phyloP scores from a whole-genome alignment of 2,888 invertebrate genomes.

The Ephialtes manifestator region DNA sequence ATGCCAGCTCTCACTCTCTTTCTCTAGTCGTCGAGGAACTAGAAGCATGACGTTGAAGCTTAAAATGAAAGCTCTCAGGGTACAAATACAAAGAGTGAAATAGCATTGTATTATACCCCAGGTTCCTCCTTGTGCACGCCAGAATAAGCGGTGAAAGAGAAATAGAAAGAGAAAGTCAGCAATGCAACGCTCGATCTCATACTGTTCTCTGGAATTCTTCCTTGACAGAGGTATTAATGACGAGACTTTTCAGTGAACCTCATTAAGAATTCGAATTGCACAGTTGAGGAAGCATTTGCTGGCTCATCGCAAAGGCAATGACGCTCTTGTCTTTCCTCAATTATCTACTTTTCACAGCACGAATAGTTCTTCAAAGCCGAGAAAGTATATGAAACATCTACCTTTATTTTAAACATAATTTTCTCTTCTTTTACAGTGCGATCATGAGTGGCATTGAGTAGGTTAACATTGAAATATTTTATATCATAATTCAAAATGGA shows the following conservation, averaged over 20 bases:
- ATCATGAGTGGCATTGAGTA: background rate
- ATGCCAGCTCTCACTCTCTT: constrained; percentile 33
- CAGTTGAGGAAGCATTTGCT: constrained; percentile 33
- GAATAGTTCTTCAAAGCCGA: background rate
- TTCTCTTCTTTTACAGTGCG: background rate
- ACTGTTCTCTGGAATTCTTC: background rate
- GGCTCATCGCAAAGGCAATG: constrained; percentile 24
- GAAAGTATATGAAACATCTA: background rate
- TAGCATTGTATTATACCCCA: constrained; percentile 47
- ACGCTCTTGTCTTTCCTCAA: background rate
- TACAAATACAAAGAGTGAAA: constrained; percentile 51
- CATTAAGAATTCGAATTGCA: constrained; percentile 49
- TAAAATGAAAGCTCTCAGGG: constrained; percentile 63
- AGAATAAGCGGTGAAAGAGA: constrained; percentile 38
- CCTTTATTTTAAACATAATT: background rate
- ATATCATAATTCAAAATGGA: background rate
- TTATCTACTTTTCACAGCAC: background rate
- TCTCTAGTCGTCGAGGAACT: constrained; percentile 43
- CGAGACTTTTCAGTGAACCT: constrained; percentile 35
- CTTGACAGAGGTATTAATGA: constrained; percentile 38
- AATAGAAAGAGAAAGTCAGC: constrained; percentile 45
- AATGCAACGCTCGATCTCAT: constrained; percentile 34
- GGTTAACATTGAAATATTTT: background rate
- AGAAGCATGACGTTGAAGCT: constrained; percentile 58
- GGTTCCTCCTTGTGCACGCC: constrained; percentile 20